Evolutionary conservation across 2,888 invertebrate genomes (phyloP).

Genomic region (Aproaerema taeniolella): DNA sequence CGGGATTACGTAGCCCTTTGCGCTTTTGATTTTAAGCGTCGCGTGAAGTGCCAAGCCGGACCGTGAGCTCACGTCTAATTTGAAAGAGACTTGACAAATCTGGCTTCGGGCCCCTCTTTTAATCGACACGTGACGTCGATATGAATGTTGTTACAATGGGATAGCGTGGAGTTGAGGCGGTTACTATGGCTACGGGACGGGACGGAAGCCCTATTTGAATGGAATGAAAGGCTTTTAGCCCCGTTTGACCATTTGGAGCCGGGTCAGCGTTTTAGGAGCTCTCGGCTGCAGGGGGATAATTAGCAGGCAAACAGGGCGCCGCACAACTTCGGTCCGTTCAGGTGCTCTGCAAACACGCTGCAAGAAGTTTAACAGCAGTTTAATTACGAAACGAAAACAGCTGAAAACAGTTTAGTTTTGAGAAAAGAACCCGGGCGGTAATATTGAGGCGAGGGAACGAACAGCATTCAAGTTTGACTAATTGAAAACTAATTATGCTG

Average conservation of each 20-base stretch:
- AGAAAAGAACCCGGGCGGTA: conserved; percentile 64
- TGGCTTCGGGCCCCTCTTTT: conserved; percentile 72
- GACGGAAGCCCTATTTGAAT: conserved; percentile 54
- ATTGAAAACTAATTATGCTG: conserved; percentile 45
- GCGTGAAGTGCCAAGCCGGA: conserved; percentile 66
- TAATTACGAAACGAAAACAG: conserved; percentile 73
- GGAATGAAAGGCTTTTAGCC: conserved; percentile 58
- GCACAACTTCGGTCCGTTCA: conserved; percentile 67
- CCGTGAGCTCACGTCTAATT: conserved; percentile 54
- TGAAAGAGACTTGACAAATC: conserved; percentile 72
- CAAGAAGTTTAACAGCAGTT: conserved; percentile 76
- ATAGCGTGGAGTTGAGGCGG: conserved; percentile 61
- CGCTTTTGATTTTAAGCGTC: conserved; percentile 75
- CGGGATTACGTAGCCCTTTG: conserved; percentile 74
- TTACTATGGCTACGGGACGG: conserved; percentile 65
- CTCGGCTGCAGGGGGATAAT: conserved; percentile 64
- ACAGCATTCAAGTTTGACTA: conserved; percentile 35
- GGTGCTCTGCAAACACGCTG: conserved; percentile 72
- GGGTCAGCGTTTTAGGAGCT: conserved; percentile 65
- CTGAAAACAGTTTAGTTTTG: conserved; percentile 65
- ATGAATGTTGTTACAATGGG: conserved; percentile 74
- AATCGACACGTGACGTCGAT: conserved; percentile 58
- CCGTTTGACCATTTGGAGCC: conserved; percentile 64
- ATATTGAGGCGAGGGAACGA: conserved; percentile 29
- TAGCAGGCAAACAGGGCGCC: conserved; percentile 72